Evolutionary conservation across 2,113 vertebrate species (phyloP).

Genomic region (Semnopithecus entellus): DNA sequence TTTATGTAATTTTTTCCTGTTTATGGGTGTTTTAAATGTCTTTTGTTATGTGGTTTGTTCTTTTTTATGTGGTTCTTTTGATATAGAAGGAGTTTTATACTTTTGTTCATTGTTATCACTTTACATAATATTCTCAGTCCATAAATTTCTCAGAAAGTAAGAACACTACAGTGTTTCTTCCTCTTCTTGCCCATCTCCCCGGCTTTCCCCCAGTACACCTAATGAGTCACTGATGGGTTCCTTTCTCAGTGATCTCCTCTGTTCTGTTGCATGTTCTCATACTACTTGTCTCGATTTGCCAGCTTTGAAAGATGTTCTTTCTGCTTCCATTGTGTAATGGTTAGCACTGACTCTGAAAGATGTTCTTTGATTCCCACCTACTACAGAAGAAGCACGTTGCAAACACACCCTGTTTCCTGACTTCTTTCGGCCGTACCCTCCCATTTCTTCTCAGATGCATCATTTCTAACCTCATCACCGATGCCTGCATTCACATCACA

Average conservation of each 20-base stretch:
- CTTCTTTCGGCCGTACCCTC: too few relatives aligned
- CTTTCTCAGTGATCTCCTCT: neutral
- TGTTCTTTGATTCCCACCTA: neutral
- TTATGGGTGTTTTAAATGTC: neutral
- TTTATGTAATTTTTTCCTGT: neutral
- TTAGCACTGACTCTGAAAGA: neutral
- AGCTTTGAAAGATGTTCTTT: neutral
- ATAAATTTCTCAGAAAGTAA: neutral
- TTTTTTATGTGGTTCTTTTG: neutral
- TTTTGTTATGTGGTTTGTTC: neutral
- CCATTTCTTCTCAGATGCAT: fast-evolving
- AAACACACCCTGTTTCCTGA: neutral
- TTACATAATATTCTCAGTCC: neutral
- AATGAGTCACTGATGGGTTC: neutral
- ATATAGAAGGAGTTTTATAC: neutral
- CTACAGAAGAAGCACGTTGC: neutral
- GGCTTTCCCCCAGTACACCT: too few relatives aligned
- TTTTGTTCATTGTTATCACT: neutral
- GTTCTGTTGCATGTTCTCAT: too few relatives aligned
- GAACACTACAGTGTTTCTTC: too few relatives aligned
- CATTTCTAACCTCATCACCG: fast-evolving
- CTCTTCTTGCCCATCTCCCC: neutral
- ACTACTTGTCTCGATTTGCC: neutral
- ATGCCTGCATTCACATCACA: fast-evolving
- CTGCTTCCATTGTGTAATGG: too few relatives aligned